Evolutionary conservation across 64 coral and sea anemone genomes (phyloP), one percentile per base, ranked within the genome.

Genomic region (Montipora efflorescens): DNA sequence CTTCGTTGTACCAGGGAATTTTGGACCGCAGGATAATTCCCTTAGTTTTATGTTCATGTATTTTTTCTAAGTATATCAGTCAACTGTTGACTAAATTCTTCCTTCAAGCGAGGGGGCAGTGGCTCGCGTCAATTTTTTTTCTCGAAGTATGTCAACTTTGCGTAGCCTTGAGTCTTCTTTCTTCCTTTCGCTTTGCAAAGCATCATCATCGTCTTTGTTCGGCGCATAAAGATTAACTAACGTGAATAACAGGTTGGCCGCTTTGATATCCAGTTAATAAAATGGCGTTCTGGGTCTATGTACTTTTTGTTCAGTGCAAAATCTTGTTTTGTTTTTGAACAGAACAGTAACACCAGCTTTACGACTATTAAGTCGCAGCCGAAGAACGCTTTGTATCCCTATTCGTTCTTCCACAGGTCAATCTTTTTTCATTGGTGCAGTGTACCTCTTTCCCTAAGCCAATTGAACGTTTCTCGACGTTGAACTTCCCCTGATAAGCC

Each of bases 351-450:
- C 91, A 49, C 81, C 55, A n/a, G 68, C 76, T 76, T 69, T 93
- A 21, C 77, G 83, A 55, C 91, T 87, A 70, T 52, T 86, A 36
- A 36, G 8, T 87, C 77, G 36, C 91, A 71, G 18, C 81, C 74
- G 77, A 93, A 93, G 2, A 93, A 62, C 47, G 81, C 81, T 87
- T 93, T 87, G 49, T 93, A 93, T 47, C 58, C 91, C 55, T 55
- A 79, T 82, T 85, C 67, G 74, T 43, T 75, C 16, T 12, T 21
- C 90, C 81, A 91, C 79, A 81, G 55, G 90, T 82, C 79, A 51
- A 36, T 59, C 75, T 58, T 49, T 91, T 77, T 58, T 91, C 90
- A 50, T 11, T 18, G 20, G 59, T 58, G 15, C 89, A 91, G 19
- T 91, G 78, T 81, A 78, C 61, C 80, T 82, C 89, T 92, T 77